Evolutionary conservation across 30 jellyfish, hydroid and myxozoan species (phyloP).

Genomic region (Chrysaora quinquecirrha): DNA sequence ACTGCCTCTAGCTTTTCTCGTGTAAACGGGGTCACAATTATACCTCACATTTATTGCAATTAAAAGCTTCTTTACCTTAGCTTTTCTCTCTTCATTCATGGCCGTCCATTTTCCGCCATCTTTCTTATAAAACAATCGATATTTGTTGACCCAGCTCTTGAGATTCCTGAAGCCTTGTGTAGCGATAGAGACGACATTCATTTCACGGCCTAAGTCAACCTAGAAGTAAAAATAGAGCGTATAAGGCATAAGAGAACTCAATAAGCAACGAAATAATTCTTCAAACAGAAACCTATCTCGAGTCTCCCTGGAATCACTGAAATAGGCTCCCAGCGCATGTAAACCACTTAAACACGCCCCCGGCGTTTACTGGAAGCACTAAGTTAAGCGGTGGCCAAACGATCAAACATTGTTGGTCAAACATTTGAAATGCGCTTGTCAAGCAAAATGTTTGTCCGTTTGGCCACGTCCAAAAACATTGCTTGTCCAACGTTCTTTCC

Average conservation of each 20-base stretch:
- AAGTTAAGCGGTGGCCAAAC: too few relatives aligned
- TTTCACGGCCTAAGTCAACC: slow-evolving; percentile 67
- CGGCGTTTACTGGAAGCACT: background rate
- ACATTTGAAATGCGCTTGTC: too few relatives aligned
- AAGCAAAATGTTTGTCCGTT: too few relatives aligned
- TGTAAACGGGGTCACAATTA: too few relatives aligned
- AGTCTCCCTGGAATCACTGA: too few relatives aligned
- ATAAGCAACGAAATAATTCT: background rate
- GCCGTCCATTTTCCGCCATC: slow-evolving; percentile 40
- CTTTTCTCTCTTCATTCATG: slow-evolving; percentile 20
- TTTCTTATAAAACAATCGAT: slow-evolving; percentile 32
- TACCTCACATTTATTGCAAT: background rate
- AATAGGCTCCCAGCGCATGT: too few relatives aligned
- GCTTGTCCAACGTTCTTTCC: too few relatives aligned
- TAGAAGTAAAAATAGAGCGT: background rate
- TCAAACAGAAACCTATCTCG: background rate
- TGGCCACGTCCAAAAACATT: too few relatives aligned
- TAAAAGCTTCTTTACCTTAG: slow-evolving; percentile 43
- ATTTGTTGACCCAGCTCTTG: slow-evolving; percentile 62
- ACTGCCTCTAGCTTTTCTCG: too few relatives aligned
- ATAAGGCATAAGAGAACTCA: too few relatives aligned
- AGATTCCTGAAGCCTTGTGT: slow-evolving; percentile 58
- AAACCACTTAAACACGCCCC: background rate
- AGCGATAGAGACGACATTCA: slow-evolving; percentile 59
- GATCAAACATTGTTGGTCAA: too few relatives aligned